Base-by-base conservation (phyloP, 30 jellyfish, hydroid and myxozoan species). In the Cassiopea andromeda region DNA sequence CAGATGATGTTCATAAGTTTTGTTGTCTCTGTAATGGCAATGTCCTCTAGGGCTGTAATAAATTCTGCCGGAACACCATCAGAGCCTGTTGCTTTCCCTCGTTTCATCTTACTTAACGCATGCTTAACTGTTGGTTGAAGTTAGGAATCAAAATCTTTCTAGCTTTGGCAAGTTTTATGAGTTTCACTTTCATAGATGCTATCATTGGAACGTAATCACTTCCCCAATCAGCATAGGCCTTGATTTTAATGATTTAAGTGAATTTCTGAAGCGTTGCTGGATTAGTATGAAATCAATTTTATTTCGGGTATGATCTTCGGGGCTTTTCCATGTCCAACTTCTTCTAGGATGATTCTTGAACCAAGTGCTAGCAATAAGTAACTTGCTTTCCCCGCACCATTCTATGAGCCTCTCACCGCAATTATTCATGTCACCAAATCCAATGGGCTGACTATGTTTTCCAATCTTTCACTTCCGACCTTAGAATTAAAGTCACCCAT, bases 401-500 rank as follows among this genome's bases (percentile, higher is more conserved):
- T 84, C 67, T 5, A 70, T 43, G 69, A 27, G 48, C 19, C 68
- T 27, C 7, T 84, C 78, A 7, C 92, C 86, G 18, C 92, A 17
- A 15, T 84, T 87, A 60, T 84, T 84, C 38, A 70, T 17, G 7
- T 9, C 64, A 7, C 92, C 92, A 0, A 84, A 78, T 2, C 92
- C 87, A 60, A 16, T 78, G 47, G 46, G 18, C 91, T 85, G 3
- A 27, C 67, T 69, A 46, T 78, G 9, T 46, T 44, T 3, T 27
- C 50, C 73, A 4, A 61, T 8, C 9, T 75, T 47, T 60, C 83
- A 0, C 47, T 54, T n/a, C 92, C 92, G 0, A 60, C 91, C 64
- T 44, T 88, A 46, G 80, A 69, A 12, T 77, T 78, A 18, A 48
- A 14, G 50, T 89, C 92, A 16, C 96, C 83, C 87, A 70, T 79